A percentile compares a stretch with the other conserved stretches of the same genome.
Evolutionary conservation across 1,140 invertebrate genomes (phyloP).

Genomic region (Drosophila micromelanica): DNA sequence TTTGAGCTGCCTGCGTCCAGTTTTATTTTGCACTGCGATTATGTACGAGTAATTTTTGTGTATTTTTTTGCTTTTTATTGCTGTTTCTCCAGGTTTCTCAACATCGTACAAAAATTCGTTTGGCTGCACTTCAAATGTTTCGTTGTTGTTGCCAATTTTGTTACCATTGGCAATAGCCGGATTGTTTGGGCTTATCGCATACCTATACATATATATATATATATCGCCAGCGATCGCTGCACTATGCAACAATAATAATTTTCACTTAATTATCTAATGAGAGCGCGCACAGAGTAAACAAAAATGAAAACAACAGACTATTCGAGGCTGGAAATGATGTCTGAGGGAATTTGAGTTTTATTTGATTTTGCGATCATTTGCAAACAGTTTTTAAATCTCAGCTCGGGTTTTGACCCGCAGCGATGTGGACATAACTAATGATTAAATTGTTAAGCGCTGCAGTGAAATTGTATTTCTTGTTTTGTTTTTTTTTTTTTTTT

Average conservation of each 20-base stretch:
- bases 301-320: constrained; percentile 23
- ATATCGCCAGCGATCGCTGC: constrained; percentile 17
- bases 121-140: constrained; percentile 72
- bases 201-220: not conserved
- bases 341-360: constrained; percentile 5
- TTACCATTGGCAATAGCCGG: constrained; percentile 40
- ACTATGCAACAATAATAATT: constrained; percentile 57
- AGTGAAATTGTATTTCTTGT: constrained; percentile 23
- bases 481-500: not conserved
- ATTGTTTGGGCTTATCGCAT: constrained; percentile 27
- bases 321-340: constrained; percentile 30
- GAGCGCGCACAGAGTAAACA: constrained; percentile 17
- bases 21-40: constrained; percentile 24
- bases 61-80: constrained; percentile 5
- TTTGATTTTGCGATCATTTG: constrained; percentile 71
- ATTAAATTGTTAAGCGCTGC: constrained; percentile 62
- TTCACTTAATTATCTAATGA: constrained; percentile 81
- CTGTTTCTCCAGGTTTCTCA: constrained; percentile 31
- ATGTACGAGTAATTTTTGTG: constrained; percentile 41
- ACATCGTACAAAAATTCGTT: constrained; percentile 42
- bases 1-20: constrained; percentile 35
- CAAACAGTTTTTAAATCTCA: constrained; percentile 43
- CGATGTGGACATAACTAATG: constrained; percentile 68
- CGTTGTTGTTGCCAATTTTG: constrained; percentile 49
- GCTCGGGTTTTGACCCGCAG: constrained; percentile 28